phyloP scores from a whole-genome alignment of 1,140 invertebrate genomes.

The Pectinophora gossypiella region DNA sequence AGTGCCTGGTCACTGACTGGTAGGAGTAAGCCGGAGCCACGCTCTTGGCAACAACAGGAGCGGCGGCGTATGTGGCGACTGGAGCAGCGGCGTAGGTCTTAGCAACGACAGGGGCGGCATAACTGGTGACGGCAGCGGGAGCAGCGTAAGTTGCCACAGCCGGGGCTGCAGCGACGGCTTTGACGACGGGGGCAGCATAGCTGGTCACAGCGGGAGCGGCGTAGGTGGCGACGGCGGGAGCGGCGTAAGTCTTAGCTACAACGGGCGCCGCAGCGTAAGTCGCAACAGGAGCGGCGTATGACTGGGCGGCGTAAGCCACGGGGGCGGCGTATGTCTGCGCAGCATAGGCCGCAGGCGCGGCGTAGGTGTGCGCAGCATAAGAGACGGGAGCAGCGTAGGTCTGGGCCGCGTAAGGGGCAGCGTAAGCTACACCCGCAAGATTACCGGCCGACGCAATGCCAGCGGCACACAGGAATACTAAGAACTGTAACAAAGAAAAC shows the following conservation, averaged over 20 bases:
- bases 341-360: constrained; percentile 19
- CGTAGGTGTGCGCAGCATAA: constrained; percentile 15
- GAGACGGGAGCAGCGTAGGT: constrained; percentile 25
- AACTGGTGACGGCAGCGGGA: constrained; percentile 20
- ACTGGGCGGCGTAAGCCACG: constrained; percentile 24
- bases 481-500: neutral
- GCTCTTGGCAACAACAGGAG: constrained; percentile 23
- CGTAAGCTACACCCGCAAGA: too few species aligned
- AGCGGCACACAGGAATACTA: neutral
- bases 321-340: constrained; percentile 24
- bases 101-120: constrained; percentile 23
- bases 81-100: constrained; percentile 22
- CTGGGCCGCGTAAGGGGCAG: constrained; percentile 13
- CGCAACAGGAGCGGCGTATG: constrained; percentile 28
- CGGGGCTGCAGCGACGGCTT: constrained; percentile 18
- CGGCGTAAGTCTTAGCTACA: neutral
- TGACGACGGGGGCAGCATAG: constrained; percentile 7
- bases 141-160: constrained; percentile 24
- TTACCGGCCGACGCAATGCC: neutral
- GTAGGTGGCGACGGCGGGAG: neutral
- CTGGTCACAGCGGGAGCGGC: neutral
- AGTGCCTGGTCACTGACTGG: constrained; percentile 9
- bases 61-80: constrained; percentile 15
- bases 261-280: constrained; percentile 28
- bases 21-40: constrained; percentile 23